Conservation (phyloP, 2,888 invertebrate genomes). For the Hetaerina titia region DNA sequence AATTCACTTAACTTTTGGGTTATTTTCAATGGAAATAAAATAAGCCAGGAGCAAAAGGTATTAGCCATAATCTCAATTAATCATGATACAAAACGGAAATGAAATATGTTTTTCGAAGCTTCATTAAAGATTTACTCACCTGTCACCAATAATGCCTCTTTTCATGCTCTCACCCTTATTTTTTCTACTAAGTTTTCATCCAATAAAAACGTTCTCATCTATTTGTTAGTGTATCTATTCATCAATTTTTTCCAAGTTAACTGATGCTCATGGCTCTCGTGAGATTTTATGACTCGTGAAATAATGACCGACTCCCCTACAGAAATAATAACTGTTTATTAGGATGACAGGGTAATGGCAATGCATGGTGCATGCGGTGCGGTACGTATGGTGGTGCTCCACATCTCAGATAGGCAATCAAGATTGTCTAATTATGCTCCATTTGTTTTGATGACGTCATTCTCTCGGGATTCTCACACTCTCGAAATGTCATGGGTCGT, state of each 20-base stretch:
- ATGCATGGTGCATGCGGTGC: neutral
- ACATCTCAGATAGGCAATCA: neutral
- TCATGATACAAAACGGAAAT: too few relatives aligned
- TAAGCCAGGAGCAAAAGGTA: too few relatives aligned
- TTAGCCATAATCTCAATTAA: too few relatives aligned
- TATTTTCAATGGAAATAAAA: too few relatives aligned
- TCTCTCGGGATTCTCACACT: neutral
- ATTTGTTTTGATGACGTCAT: neutral
- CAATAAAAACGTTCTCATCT: too few relatives aligned
- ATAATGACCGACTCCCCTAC: neutral
- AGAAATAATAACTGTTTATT: neutral
- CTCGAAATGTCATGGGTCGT: neutral
- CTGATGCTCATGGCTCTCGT: neutral
- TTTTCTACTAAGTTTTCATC: too few relatives aligned
- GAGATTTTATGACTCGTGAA: neutral
- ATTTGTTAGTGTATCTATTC: neutral
- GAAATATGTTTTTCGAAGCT: too few relatives aligned
- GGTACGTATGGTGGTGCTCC: neutral
- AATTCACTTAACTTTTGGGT: too few relatives aligned
- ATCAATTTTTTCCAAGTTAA: neutral
- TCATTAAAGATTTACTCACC: too few relatives aligned
- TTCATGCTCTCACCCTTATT: too few relatives aligned
- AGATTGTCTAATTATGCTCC: neutral
- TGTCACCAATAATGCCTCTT: too few relatives aligned
- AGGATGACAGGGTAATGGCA: neutral